These are phyloP conservation scores for Carcharodon carcharias DNA, from an alignment of 2,797 vertebrate species.

Conservation along the genomic window DNA sequence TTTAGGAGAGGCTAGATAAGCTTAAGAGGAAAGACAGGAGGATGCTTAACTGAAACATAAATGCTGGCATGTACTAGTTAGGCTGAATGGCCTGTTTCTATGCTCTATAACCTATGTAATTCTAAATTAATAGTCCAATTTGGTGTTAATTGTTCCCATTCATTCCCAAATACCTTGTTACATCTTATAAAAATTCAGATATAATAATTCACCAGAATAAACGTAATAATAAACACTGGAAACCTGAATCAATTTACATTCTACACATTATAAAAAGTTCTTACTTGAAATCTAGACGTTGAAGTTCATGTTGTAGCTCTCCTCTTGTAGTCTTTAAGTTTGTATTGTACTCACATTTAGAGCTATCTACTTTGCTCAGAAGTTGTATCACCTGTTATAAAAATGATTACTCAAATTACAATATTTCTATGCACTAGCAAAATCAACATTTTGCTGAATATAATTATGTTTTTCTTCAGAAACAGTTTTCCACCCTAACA, in stretches of 20 bases:
- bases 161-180: not conserved
- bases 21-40: not conserved
- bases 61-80: not conserved
- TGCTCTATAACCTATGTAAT: not conserved
- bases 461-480: not conserved
- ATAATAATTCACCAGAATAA: not conserved
- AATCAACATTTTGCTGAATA: not conserved
- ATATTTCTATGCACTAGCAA: conserved; percentile 36
- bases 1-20: not conserved
- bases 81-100: not conserved
- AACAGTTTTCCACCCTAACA: not conserved
- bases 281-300: conserved; percentile 67
- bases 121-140: not conserved
- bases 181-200: not conserved
- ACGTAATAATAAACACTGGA: not conserved
- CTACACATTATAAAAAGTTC: conserved; percentile 29
- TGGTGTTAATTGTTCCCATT: not conserved
- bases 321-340: conserved; percentile 55
- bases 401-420: not conserved
- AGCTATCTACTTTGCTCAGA: conserved; percentile 59
- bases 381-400: conserved; percentile 59
- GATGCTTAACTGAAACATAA: not conserved
- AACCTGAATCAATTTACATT: not conserved
- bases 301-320: conserved; percentile 60
- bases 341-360: conserved; percentile 53